Evolutionary conservation across 2,797 vertebrate genomes (phyloP), one percentile per base, ranked within the genome.

Genomic region (Sebastes itinus): DNA sequence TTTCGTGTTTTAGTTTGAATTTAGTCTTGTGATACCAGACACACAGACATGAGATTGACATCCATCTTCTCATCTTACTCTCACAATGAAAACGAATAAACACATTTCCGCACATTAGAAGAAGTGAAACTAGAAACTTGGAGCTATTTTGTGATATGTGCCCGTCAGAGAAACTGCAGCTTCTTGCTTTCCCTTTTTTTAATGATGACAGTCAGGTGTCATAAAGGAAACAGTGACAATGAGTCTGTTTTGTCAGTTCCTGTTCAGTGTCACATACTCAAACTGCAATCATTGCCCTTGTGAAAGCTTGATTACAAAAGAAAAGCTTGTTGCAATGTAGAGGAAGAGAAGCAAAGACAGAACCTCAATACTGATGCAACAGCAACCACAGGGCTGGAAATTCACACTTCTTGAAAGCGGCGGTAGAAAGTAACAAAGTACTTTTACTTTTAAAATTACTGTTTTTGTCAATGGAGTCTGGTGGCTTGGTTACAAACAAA

Each of bases 251-350:
- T 82, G 11, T 70, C 25, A 75, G 67, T 91, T 89, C 77, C 80
- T 65, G 49, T 75, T 79, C 12, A 42, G 20, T 62, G 9, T n/a
- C 25, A 59, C 12, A 4, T 4, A 52, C 20, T 52, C 18, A 20
- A 8, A 6, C 1, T 30, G 61, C 38, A 20, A 28, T 27, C 9
- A 56, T 13, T 55, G 28, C 7, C 1, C 12, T 83, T 55, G n/a
- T 49, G 72, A 81, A 87, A 90, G 22, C 3, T 23, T 28, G 4
- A 20, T 91, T 90, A 67, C 82, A 16, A 88, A 80, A 91, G 30
- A 4, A 4, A n/a, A 35, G 27, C 1, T 1, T 70, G 35, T 74
- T 75, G 81, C 73, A 55, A 69, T 1, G 5, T 23, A 70, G 6
- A 73, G 68, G 75, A 86, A 52, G 7, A 80, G 77, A 83, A 83